phyloP scores from a whole-genome alignment of 2,113 vertebrate genomes.

The Stomatorhinus ivindoensis region DNA sequence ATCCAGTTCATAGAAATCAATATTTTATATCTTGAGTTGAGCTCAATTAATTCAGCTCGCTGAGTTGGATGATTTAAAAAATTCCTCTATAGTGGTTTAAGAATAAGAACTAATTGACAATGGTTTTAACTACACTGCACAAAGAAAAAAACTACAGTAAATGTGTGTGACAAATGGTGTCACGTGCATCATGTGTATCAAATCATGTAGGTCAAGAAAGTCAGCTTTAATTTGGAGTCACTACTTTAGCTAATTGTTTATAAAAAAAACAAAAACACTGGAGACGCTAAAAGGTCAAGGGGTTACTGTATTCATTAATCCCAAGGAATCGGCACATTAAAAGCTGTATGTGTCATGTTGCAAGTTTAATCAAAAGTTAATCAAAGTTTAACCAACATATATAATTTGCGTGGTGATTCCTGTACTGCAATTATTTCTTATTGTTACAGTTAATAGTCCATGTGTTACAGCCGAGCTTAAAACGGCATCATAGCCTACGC shows the following conservation, averaged over 20 bases:
- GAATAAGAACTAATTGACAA: background rate
- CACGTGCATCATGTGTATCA: background rate
- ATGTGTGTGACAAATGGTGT: background rate
- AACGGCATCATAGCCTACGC: background rate
- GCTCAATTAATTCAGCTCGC: background rate
- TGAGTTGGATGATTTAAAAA: background rate
- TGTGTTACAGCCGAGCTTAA: conserved; percentile 40
- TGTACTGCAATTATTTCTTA: conserved; percentile 55
- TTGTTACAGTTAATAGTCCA: conserved; percentile 47
- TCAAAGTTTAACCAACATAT: conserved; percentile 49
- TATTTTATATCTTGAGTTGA: background rate
- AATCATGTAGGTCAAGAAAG: conserved; percentile 17
- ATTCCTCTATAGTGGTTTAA: background rate
- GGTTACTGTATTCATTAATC: conserved; percentile 61
- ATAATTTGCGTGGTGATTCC: conserved; percentile 41
- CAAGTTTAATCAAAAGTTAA: conserved; percentile 52
- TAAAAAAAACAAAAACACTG: conserved; percentile 51
- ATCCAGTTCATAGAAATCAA: background rate
- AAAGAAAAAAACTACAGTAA: background rate
- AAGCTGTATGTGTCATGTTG: conserved; percentile 44
- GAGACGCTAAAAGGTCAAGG: conserved; percentile 45
- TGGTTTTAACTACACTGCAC: background rate
- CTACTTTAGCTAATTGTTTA: conserved; percentile 48
- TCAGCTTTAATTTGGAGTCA: conserved; percentile 34
- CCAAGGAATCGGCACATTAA: conserved; percentile 55